Percentiles rank a stretch among this genome's conserved stretches.
Conservation (phyloP, 2,113 vertebrate species). For the Epinephelus moara region DNA sequence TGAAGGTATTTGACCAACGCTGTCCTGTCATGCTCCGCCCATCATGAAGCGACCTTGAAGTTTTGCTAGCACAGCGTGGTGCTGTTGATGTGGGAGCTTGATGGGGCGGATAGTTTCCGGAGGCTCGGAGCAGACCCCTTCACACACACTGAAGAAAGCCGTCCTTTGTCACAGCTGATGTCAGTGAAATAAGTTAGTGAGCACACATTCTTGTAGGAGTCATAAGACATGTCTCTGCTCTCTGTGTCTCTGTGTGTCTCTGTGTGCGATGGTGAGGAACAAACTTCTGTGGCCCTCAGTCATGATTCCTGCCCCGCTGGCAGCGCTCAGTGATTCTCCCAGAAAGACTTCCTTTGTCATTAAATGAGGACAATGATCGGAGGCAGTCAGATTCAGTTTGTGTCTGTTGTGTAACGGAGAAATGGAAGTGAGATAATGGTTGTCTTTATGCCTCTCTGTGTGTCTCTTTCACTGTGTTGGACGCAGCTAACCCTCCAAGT, state of each 20-base stretch:
- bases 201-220: slow-evolving; percentile 92
- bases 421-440: slow-evolving; percentile 21
- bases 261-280: slow-evolving; percentile 19
- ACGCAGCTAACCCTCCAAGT: slow-evolving; percentile 35
- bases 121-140: slow-evolving; percentile 83
- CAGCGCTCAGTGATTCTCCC: not conserved
- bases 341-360: slow-evolving; percentile 9
- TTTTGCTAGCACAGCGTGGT: slow-evolving; percentile 37
- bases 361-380: not conserved
- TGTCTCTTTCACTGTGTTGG: slow-evolving; percentile 21
- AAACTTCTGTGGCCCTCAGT: slow-evolving; percentile 7
- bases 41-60: slow-evolving; percentile 13
- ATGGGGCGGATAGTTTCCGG: slow-evolving; percentile 90
- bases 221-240: slow-evolving; percentile 80
- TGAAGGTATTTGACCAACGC: slow-evolving; percentile 10
- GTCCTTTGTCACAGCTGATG: slow-evolving; percentile 89
- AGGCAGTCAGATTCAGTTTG: not conserved
- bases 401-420: slow-evolving; percentile 11
- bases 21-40: slow-evolving; percentile 1
- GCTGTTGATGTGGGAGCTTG: slow-evolving; percentile 90
- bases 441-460: slow-evolving; percentile 23
- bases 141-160: slow-evolving; percentile 89
- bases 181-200: slow-evolving; percentile 90
- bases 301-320: not conserved
- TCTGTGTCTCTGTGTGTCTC: slow-evolving; percentile 9